Evolutionary conservation across 1,140 invertebrate genomes (phyloP), one percentile per base, ranked within the genome.

Genomic region (Hypsibius dujardini): DNA sequence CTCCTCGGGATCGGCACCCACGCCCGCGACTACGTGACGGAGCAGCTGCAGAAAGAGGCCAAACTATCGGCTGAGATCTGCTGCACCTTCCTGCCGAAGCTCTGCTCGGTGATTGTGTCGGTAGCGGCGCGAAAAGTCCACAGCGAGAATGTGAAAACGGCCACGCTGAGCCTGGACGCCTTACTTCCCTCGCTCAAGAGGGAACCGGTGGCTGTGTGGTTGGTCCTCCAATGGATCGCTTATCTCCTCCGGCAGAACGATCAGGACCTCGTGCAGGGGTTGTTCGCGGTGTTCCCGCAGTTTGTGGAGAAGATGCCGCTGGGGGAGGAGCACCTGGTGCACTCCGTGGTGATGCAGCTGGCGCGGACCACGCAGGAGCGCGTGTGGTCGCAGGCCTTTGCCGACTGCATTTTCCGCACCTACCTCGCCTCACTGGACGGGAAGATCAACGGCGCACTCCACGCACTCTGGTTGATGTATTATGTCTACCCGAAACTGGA

Each of bases 221-320:
- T 67, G 62, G 45, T 67, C 42, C 12, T 67, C 12, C 62, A 67
- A 42, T 67, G 62, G 62, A 67, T 67, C 7, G 62, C 62, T 7
- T 67, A 67, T 42, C 42, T 67, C 12, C 42, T 67, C 12, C 7
- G 62, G 42, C 42, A 7, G 62, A 67, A 67, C 42, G 62, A 67
- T 3, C 42, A 42, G 62, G 62, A 67, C 7, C 7, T 42, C 7
- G 62, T 67, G 7, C 12, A 14, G 7, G 62, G 42, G 3, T 42
- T 67, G 7, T 14, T 67, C 62, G 12, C 12, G 12, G 3, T 67
- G 62, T 67, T 67, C 45, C 62, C 62, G 7, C 62, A 42, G 62
- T 67, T 67, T 42, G 62, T 67, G 7, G 62, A 42, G 7, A 3
- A 67, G 42, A 42, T 42, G 62, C 12, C 62, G 7, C 7, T 42